Base-by-base conservation (phyloP, 1,140 invertebrate species). In the Panagrolaimus sp. region DNA sequence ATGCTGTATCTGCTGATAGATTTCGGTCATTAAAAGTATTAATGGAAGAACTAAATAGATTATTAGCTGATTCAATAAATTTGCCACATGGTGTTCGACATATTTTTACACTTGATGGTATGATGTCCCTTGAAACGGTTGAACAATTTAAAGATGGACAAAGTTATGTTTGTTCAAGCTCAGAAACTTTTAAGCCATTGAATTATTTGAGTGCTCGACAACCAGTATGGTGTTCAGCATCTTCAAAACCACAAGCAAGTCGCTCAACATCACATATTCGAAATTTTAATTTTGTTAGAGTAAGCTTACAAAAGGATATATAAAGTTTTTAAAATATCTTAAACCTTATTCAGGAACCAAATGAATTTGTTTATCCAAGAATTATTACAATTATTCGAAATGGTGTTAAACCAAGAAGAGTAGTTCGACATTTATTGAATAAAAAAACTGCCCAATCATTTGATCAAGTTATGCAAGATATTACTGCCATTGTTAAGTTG, bases 381-480 rank as follows among this genome's bases (percentile, higher is more conserved):
- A 90, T 97, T 71, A 90, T 98, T 44, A 94, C 92, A 31, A 86
- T 98, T 63, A 91, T 98, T 71, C 87, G 92, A 63, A 92, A 92
- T 85, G 95, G 94, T 53, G 90, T 91, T 5, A 92, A 93, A 83
- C 95, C 94, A 8, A 87, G 94, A 71, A 92, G 90, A 86, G 90
- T 93, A 23, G 88, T 94, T 48, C 38, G 74, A 14, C 73, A 69
- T 68, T 48, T 76, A 20, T 84, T 97, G 25, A 97, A 97, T 81
- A 93, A 93, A 84, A 89, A 92, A 76, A 97, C 95, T 78, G 92
- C 93, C 48, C 90, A 91, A 23, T 93, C 90, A 51, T 89, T 94
- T 82, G 92, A 95, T 80, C 93, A 96, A 82, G 91, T 93, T 1
- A 86, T 97, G 61, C 90, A 89, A 70, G 91, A 93, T 63, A 91